A percentile compares a stretch with the other conserved stretches of the same genome.
Evolutionary conservation across 2,797 vertebrate species (phyloP).

Genomic region (Paedocypris micromegethes): DNA sequence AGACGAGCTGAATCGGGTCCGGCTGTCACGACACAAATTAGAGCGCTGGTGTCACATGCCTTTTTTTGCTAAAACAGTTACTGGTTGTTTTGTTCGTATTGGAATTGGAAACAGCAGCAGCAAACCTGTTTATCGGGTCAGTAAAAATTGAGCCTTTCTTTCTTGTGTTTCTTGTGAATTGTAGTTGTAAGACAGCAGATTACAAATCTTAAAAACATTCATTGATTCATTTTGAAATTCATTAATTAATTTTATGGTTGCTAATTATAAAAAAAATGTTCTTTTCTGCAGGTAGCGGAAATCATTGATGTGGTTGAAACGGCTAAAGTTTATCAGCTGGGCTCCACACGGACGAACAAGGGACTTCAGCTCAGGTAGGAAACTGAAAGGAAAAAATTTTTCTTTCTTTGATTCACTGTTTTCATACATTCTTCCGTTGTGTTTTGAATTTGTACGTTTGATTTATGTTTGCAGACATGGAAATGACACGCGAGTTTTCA

Average conservation of each 20-base stretch:
- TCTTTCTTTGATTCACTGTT: background rate
- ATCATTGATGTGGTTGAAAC: conserved; percentile 97
- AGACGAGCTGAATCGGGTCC: conserved; percentile 89
- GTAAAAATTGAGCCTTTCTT: conserved; percentile 31
- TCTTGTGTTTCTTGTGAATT: too few relatives aligned
- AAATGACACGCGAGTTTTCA: conserved; percentile 89
- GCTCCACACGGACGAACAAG: conserved; percentile 93
- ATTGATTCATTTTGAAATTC: too few relatives aligned
- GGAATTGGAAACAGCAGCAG: conserved; percentile 98
- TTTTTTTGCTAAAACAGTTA: conserved; percentile 95
- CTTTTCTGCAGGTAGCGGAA: conserved; percentile 83
- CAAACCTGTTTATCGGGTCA: conserved; percentile 95
- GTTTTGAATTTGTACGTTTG: background rate
- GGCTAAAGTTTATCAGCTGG: conserved; percentile 94
- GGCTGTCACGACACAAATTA: conserved; percentile 92
- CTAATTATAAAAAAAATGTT: too few relatives aligned
- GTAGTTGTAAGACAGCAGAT: too few relatives aligned
- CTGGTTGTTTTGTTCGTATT: conserved; percentile 95
- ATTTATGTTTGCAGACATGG: conserved; percentile 78
- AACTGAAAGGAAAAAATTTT: background rate
- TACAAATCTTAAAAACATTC: too few relatives aligned
- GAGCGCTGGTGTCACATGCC: conserved; percentile 99
- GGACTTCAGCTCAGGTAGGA: conserved; percentile 87
- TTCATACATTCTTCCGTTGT: background rate
- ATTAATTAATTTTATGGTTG: too few relatives aligned